A percentile compares a stretch with the other conserved stretches of the same genome.
Evolutionary conservation across 2,888 invertebrate species (phyloP).

Genomic region (Pseudococcus viburni): DNA sequence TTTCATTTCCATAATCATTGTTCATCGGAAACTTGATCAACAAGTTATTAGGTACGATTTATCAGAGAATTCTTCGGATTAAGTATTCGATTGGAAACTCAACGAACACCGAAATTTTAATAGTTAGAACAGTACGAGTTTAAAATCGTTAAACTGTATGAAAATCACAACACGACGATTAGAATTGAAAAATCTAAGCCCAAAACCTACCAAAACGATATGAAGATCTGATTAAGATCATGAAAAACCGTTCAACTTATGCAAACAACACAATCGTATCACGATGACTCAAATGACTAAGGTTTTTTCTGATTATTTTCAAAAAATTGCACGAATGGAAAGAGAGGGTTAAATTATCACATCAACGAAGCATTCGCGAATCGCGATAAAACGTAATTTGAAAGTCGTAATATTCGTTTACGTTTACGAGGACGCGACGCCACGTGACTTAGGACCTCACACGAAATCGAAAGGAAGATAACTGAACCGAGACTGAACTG

Average conservation of each 20-base stretch:
- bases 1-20: neutral
- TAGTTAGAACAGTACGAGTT: too few relatives aligned
- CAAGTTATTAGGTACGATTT: neutral
- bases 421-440: neutral
- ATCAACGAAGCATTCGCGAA: neutral
- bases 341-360: neutral
- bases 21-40: neutral
- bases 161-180: too few relatives aligned
- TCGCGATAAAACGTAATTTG: neutral
- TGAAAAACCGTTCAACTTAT: too few relatives aligned
- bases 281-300: too few relatives aligned
- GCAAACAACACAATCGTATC: too few relatives aligned
- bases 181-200: too few relatives aligned
- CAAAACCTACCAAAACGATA: too few relatives aligned
- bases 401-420: neutral
- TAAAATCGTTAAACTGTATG: too few relatives aligned
- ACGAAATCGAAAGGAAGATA: neutral
- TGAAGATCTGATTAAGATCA: too few relatives aligned
- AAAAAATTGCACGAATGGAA: too few relatives aligned
- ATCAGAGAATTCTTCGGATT: neutral
- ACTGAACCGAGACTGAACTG: neutral
- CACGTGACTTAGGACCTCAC: neutral
- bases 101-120: neutral
- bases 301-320: too few relatives aligned
- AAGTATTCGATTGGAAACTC: neutral